Conservation (phyloP, 2,888 invertebrate species). For the Himalopsyche japonica region DNA sequence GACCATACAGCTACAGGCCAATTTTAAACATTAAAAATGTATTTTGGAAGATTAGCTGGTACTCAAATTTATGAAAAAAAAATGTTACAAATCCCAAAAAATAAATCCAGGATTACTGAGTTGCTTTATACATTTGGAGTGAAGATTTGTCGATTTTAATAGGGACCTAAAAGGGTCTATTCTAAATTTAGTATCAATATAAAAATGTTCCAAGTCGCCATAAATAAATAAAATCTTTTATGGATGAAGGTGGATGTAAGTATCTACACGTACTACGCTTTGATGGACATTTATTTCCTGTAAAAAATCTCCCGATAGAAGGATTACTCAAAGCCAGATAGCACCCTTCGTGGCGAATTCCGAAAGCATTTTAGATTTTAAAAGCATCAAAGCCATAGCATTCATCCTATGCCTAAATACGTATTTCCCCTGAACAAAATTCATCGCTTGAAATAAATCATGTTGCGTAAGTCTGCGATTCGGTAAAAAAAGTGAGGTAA, state of each 20-base stretch:
- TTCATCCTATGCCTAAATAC: background rate
- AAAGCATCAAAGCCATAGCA: background rate
- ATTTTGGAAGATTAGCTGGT: too few species aligned
- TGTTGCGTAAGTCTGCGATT: background rate
- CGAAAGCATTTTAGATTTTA: background rate
- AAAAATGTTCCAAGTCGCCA: background rate
- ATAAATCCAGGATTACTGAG: background rate
- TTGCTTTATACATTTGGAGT: background rate
- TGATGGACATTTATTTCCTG: background rate
- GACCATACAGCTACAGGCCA: too few species aligned
- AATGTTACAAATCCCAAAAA: too few species aligned
- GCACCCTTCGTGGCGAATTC: background rate
- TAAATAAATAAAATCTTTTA: background rate
- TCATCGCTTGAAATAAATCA: background rate
- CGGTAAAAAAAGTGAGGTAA: background rate
- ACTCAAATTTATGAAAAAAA: too few species aligned
- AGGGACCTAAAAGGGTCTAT: background rate
- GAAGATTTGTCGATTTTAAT: background rate
- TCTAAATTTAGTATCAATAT: background rate
- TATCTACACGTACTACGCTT: background rate
- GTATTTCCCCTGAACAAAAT: background rate
- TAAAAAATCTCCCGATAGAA: background rate
- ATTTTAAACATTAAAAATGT: too few species aligned
- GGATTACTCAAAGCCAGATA: background rate
- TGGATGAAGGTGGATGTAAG: background rate